Evolutionary conservation across 2,888 invertebrate species (phyloP).

Genomic region (Sesia apiformis): DNA sequence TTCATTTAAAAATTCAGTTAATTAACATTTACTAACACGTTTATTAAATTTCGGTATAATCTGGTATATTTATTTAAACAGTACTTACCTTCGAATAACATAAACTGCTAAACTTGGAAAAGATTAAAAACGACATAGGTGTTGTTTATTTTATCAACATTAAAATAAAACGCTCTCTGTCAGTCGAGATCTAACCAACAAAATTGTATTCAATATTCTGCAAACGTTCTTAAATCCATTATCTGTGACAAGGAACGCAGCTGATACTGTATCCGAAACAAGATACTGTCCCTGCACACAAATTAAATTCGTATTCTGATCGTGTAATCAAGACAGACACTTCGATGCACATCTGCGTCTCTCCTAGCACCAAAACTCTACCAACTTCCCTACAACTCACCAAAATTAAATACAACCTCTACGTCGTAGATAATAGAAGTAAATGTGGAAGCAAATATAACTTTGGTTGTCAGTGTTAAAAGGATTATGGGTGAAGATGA

Average conservation of each 20-base stretch:
- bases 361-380: constrained; percentile 1
- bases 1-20: too few species aligned
- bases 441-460: not conserved
- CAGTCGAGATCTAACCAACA: not conserved
- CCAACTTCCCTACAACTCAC: not conserved
- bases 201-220: constrained; percentile 10
- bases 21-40: too few species aligned
- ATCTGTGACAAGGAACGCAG: constrained; percentile 10
- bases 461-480: constrained; percentile 21
- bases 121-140: too few species aligned
- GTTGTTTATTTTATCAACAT: too few species aligned
- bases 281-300: constrained; percentile 17
- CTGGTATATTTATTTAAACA: too few species aligned
- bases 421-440: not conserved
- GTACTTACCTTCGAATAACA: too few species aligned
- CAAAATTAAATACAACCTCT: not conserved
- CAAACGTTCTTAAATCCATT: constrained; percentile 14
- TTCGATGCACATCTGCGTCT: constrained; percentile 59
- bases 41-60: too few species aligned
- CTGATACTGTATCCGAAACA: not conserved
- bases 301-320: constrained; percentile 60
- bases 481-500: constrained; percentile 35
- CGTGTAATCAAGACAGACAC: constrained; percentile 62
- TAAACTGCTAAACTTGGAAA: too few species aligned
- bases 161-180: too few species aligned